phyloP scores from a whole-genome alignment of 2,113 vertebrate genomes.

The Anoura caudifer region DNA sequence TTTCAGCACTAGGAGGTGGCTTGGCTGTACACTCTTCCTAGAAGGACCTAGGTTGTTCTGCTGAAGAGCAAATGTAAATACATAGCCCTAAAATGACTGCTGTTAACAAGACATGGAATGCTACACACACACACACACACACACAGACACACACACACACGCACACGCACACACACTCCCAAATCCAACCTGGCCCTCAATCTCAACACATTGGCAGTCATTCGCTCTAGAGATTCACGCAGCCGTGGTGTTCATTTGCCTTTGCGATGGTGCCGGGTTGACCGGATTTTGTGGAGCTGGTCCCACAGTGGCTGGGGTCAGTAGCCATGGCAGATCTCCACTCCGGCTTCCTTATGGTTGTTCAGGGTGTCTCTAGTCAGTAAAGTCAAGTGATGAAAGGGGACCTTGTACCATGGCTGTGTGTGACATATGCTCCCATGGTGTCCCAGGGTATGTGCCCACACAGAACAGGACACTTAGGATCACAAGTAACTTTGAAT shows the following conservation, averaged over 20 bases:
- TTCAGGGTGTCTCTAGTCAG: not conserved
- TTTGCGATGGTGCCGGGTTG: not conserved
- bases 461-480: not conserved
- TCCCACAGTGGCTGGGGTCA: no score
- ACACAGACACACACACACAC: not conserved
- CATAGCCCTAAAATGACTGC: not conserved
- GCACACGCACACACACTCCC: not conserved
- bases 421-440: rapidly evolving
- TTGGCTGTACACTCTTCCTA: not conserved
- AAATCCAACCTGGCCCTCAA: not conserved
- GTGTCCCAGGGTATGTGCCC: rapidly evolving
- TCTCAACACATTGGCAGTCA: not conserved
- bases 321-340: not conserved
- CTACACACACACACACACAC: not conserved
- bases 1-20: not conserved
- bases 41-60: not conserved
- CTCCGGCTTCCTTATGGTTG: no score
- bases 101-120: not conserved
- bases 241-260: not conserved
- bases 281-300: not conserved
- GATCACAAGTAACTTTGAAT: not conserved
- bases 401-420: not conserved
- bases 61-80: not conserved
- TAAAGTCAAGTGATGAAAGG: not conserved
- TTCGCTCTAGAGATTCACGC: not conserved